Evolutionary conservation across 35 echinoderm and acorn worm species (phyloP).

Genomic region (Ophioderma brevispina): DNA sequence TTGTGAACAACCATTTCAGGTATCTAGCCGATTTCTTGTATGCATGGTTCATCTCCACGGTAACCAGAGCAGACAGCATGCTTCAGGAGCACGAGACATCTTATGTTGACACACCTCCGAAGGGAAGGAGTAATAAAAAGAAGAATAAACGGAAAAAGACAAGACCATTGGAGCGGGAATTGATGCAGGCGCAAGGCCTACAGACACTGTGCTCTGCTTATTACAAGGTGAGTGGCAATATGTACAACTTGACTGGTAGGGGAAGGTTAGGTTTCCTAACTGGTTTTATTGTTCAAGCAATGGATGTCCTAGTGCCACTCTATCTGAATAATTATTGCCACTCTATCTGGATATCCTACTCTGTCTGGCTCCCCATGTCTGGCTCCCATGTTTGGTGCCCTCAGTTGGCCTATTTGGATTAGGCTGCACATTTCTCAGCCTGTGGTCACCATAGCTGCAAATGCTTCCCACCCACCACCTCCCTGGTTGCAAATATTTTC

Average conservation of each 20-base stretch:
- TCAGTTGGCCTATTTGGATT: no score
- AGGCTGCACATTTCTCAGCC: no score
- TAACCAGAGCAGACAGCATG: conserved; percentile 85
- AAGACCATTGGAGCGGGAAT: conserved; percentile 78
- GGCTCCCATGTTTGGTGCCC: neutral
- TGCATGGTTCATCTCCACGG: conserved; percentile 88
- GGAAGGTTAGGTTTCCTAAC: no score
- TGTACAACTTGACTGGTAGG: no score
- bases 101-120: conserved; percentile 60
- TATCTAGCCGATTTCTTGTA: conserved; percentile 95
- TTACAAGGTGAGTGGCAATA: conserved; percentile 78
- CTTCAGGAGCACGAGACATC: conserved; percentile 82
- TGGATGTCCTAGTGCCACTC: no score
- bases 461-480: no score
- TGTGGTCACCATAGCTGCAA: no score
- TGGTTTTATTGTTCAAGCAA: no score
- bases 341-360: no score
- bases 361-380: no score
- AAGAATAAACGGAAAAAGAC: conserved; percentile 83
- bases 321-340: no score
- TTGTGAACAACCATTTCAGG: conserved; percentile 34
- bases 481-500: neutral
- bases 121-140: conserved; percentile 89
- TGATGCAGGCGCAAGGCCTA: conserved; percentile 60
- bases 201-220: conserved; percentile 82